Percentiles rank a stretch among this genome's conserved stretches.
phyloP scores from a whole-genome alignment of 2,113 vertebrate genomes.

The Otis tarda region DNA sequence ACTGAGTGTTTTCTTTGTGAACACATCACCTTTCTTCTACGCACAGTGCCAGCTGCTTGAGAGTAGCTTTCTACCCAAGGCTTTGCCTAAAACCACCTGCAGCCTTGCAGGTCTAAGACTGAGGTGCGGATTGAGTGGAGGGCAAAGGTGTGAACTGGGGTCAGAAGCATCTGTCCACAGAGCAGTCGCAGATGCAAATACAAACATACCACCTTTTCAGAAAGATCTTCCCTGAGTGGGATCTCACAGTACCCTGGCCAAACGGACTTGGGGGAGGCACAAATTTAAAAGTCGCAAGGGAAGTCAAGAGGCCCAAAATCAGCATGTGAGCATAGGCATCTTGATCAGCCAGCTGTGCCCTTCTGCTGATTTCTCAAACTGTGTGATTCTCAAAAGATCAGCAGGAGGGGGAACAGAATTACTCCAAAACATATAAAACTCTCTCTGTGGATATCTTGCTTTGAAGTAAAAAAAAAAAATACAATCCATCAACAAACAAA shows the following conservation, averaged over 20 bases:
- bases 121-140: neutral
- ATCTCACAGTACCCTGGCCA: neutral
- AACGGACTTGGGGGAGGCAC: accelerated
- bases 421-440: neutral
- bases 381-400: neutral
- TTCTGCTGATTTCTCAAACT: neutral
- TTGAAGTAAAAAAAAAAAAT: neutral
- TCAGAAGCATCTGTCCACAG: neutral
- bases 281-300: neutral
- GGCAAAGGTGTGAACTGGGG: neutral
- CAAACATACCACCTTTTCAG: neutral
- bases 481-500: neutral
- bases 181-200: neutral
- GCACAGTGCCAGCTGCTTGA: neutral
- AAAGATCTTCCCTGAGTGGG: neutral
- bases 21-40: neutral
- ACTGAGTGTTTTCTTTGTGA: neutral
- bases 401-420: neutral
- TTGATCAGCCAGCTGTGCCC: neutral
- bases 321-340: accelerated
- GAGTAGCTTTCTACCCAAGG: neutral
- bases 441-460: neutral
- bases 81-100: neutral
- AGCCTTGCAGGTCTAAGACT: neutral
- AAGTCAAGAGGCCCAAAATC: neutral